Base-by-base conservation (phyloP, 2,888 invertebrate species). In the Tetragnatha montana region DNA sequence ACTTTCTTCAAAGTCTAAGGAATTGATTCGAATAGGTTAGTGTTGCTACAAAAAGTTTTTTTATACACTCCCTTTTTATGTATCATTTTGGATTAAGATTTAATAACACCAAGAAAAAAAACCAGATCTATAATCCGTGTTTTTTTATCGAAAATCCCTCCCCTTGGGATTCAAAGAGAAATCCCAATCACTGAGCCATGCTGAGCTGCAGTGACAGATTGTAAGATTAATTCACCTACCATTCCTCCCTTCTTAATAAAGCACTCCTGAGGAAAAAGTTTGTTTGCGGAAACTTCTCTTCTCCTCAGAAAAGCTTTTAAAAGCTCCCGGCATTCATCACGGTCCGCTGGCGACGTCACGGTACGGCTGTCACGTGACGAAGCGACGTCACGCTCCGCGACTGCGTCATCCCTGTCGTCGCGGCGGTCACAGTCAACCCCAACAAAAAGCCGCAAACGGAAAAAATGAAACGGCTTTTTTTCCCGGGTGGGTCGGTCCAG, bases 291-390 rank as follows among this genome's bases (percentile, higher is more conserved):
- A 70, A 71, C 49, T 78, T 74, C 22, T 1, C 17, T 71, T 75
- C 76, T 69, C 70, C 21, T 21, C 7, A 17, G 49, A 78, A 49
- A 73, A 69, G 73, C 86, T 80, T 86, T 86, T 86, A 81, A 87
- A 88, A 88, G 70, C 71, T 60, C 22, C n/a, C 7, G n/a, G 50
- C 82, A 88, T 88, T 88, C 81, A 88, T 88, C 87, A 88, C 82
- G 87, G 76, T 81, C 76, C 47, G 82, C 14, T 78, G 81, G 81
- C 70, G 81, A 88, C 87, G 87, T 88, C 87, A 88, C 60, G 81
- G 81, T 76, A 82, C 81, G 71, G 76, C 78, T 81, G 81, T 82
- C 82, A 88, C 76, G 87, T 88, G 87, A 88, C 49, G 70, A 22
- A 68, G 12, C n/a, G 21, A 79, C 78, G 85, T 85, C 85, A 85